Evolutionary conservation across 2,888 invertebrate genomes (phyloP).

Genomic region (Lasius fuliginosus): DNA sequence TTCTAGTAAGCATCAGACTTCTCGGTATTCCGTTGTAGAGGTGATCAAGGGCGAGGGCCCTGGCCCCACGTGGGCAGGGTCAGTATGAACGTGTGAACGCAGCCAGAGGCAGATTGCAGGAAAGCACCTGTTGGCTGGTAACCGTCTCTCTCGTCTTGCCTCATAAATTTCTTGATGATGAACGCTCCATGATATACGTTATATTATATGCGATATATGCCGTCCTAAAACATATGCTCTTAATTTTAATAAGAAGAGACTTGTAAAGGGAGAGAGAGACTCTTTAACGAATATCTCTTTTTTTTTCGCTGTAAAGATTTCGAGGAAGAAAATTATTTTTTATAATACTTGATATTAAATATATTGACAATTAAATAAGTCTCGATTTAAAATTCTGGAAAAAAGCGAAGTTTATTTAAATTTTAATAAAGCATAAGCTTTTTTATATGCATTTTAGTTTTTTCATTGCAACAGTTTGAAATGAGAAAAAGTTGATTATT

Average conservation of each 20-base stretch:
- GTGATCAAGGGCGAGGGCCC: constrained; percentile 52
- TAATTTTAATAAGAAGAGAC: neutral
- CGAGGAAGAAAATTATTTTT: neutral
- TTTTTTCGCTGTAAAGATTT: neutral
- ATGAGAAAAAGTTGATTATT: neutral
- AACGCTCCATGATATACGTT: constrained; percentile 44
- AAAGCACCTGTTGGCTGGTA: constrained; percentile 71
- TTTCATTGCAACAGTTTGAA: neutral
- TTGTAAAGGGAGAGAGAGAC: neutral
- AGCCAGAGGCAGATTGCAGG: constrained; percentile 55
- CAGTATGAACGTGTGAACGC: constrained; percentile 65
- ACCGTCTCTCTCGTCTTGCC: constrained; percentile 49
- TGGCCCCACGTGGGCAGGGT: constrained; percentile 61
- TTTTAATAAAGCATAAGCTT: neutral
- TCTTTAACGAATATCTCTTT: neutral
- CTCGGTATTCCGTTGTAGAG: constrained; percentile 47
- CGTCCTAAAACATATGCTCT: neutral
- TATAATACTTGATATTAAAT: neutral
- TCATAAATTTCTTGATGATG: constrained; percentile 65
- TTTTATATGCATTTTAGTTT: neutral
- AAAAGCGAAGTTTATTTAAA: neutral
- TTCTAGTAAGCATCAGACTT: constrained; percentile 41
- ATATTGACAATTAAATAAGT: neutral
- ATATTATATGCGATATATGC: constrained; percentile 45
- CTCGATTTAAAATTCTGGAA: neutral